Conservation (phyloP, 2,888 invertebrate genomes). For the Drosophila neutralis region DNA sequence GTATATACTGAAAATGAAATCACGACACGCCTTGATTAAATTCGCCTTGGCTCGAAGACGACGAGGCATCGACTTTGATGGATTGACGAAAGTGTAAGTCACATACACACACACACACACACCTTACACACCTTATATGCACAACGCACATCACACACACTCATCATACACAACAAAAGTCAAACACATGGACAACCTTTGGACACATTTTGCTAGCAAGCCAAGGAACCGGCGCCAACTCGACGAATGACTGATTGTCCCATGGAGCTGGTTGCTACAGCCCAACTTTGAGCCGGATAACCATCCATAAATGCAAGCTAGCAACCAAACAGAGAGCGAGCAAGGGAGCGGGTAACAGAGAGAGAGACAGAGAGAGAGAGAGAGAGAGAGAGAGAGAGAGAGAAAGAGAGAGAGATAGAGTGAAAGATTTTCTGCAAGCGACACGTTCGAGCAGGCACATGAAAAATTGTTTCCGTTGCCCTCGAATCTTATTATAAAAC, state of each 20-base stretch:
- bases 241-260: constrained; percentile 63
- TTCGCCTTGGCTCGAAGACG: constrained; percentile 42
- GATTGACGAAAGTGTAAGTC: constrained; percentile 51
- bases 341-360: not conserved
- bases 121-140: constrained; percentile 39
- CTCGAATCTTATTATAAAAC: constrained; percentile 76
- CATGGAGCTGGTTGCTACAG: constrained; percentile 23
- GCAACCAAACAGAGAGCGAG: not conserved
- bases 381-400: not conserved
- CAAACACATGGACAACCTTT: constrained; percentile 57
- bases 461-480: constrained; percentile 68
- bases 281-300: constrained; percentile 33
- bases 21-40: constrained; percentile 54
- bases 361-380: no score
- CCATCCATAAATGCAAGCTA: constrained; percentile 58
- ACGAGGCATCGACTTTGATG: constrained; percentile 54
- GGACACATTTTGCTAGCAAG: constrained; percentile 52
- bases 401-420: not conserved
- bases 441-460: constrained; percentile 73
- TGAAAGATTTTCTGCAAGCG: constrained; percentile 36
- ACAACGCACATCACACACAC: constrained; percentile 19
- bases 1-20: constrained; percentile 38
- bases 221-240: constrained; percentile 3
- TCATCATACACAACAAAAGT: constrained; percentile 52
- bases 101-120: constrained; percentile 1